Base-by-base conservation (phyloP, 2,113 vertebrate species). In the Pseudopipra pipra region DNA sequence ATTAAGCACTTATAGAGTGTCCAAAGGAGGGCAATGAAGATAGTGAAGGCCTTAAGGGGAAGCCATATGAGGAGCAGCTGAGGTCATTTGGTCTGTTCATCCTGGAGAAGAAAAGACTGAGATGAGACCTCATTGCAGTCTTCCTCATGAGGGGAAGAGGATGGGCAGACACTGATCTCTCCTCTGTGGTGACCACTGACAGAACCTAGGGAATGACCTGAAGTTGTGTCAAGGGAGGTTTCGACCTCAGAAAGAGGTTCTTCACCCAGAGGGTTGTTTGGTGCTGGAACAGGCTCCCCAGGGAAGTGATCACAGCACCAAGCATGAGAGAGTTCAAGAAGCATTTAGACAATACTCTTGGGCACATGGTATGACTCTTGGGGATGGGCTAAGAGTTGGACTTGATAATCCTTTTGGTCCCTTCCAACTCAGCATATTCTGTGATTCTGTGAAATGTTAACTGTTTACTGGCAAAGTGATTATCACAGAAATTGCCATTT, bases 401-500 rank as follows among this genome's bases (percentile, higher is more conserved):
- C 11, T 28, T 8, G 11, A 39, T 62, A 27, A 28, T 19, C 10
- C 56, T 35, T 35, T 8, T 35, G 14, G 14, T 59, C 25, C 16
- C 16, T 39, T 39, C 35, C 59, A 39, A 27, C 25, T 12, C 17
- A 8, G 24, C 35, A 62, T 62, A 62, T 39, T 39, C 35, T 12
- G 8, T 62, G 59, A 28, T 62, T 62, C 59, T 62, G 35, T 91
- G 82, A 96, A 97, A 92, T 89, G 62, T 83, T 97, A 96, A 90
- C 41, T 85, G 59, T 37, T 95, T 39, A 87, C 24, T 70, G 51
- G 84, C 11, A 89, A 89, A 95, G 85, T 63, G 4, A 73, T 90
- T 84, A 82, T 78, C 92, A 68, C 28, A 87, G 54, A 90, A 96
- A 93, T 91, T 87, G 68, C 30, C 88, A 72, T 89, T 96, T 95